A percentile compares a stretch with the other conserved stretches of the same genome.
Evolutionary conservation across 1,140 invertebrate genomes (phyloP).

Genomic region (Apis dorsata): DNA sequence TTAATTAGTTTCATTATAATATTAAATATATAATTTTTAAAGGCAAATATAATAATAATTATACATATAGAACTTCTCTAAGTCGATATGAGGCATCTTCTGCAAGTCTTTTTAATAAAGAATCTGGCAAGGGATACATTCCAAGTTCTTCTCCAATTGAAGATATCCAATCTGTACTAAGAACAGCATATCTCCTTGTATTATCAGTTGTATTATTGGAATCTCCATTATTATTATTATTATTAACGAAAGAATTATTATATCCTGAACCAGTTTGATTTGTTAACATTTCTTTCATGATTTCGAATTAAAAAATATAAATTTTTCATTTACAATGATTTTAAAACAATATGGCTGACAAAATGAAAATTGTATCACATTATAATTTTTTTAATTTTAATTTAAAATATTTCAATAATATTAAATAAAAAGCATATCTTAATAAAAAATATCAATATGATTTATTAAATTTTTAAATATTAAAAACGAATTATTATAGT

Average conservation of each 20-base stretch:
- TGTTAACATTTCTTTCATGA: conserved; percentile 75
- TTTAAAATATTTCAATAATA: neutral
- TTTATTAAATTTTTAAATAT: neutral
- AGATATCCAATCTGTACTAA: conserved; percentile 77
- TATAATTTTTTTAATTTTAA: neutral
- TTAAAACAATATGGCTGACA: conserved; percentile 20
- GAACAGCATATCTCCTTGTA: conserved; percentile 74
- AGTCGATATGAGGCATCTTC: conserved; percentile 79
- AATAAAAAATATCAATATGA: neutral
- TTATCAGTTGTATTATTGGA: conserved; percentile 70
- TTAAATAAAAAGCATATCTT: neutral
- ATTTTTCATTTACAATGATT: conserved; percentile 1
- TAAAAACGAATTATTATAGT: neutral
- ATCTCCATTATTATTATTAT: conserved; percentile 76
- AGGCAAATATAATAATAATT: neutral
- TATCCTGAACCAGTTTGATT: conserved; percentile 67
- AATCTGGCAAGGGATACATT: conserved; percentile 75
- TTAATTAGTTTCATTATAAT: conserved; percentile 4
- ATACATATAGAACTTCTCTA: conserved; percentile 77
- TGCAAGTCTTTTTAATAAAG: conserved; percentile 72
- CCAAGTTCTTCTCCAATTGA: conserved; percentile 78
- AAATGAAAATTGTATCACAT: conserved; percentile 1
- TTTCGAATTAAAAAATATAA: conserved; percentile 13
- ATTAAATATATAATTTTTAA: neutral
- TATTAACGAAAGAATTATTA: conserved; percentile 75